These are phyloP conservation scores for Eremophila alpestris DNA, from an alignment of 2,797 vertebrate genomes.

Conservation along the genomic window DNA sequence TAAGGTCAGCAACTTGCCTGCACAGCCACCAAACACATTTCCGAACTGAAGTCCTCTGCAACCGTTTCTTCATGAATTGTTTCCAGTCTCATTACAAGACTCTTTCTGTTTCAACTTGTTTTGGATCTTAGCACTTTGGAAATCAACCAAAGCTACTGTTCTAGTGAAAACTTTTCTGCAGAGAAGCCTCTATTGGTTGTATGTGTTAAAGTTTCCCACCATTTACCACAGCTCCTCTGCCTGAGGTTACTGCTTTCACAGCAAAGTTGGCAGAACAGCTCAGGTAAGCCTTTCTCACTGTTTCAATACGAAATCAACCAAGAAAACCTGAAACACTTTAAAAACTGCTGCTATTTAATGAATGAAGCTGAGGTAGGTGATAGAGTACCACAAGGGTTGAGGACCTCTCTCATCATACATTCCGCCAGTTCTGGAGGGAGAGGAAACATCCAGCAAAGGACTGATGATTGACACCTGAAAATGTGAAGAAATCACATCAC, in stretches of 20 bases:
- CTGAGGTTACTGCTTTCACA: neutral
- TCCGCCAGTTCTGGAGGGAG: neutral
- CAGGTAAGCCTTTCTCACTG: neutral
- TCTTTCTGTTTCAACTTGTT: constrained; percentile 19
- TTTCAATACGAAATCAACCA: neutral
- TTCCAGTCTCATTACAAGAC: constrained; percentile 5
- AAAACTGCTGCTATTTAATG: neutral
- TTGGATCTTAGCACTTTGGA: constrained; percentile 5
- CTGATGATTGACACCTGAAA: neutral
- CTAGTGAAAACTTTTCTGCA: neutral
- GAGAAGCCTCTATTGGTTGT: neutral
- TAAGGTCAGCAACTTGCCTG: neutral
- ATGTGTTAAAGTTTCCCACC: neutral
- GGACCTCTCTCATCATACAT: neutral
- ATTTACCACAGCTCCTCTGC: neutral
- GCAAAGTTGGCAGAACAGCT: neutral
- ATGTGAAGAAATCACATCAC: neutral
- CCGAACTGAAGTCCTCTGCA: neutral
- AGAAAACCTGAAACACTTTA: neutral
- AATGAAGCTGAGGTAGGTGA: neutral
- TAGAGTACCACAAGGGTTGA: neutral
- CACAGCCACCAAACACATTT: neutral
- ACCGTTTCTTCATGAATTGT: neutral
- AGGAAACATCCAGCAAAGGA: neutral
- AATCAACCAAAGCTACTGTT: neutral